Evolutionary conservation across 2,888 invertebrate species (phyloP), one percentile per base, ranked within the genome.

Genomic region (Teleogryllus oceanicus): DNA sequence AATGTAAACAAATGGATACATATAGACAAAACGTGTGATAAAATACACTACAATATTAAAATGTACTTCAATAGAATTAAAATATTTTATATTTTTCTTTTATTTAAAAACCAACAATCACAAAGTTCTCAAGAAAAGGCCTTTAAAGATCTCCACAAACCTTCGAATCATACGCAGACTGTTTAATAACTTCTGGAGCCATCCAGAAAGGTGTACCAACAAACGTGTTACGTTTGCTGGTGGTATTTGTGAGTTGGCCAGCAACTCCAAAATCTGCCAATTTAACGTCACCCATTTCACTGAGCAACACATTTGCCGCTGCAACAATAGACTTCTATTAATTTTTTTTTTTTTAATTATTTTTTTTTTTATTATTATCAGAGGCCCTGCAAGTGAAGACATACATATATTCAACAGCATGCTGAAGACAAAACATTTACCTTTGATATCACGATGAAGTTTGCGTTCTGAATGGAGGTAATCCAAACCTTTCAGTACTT

Each of bases 221-320:
- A 88, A 98, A 98, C 78, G 97, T 98, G 88, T 96, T 96, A 82
- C 97, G 90, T 88, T 97, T 97, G 88, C 94, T 96, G 77, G 95
- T 95, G 51, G 96, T 96, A 86, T 96, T 96, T 76, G 96, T 96
- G 84, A 96, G 88, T 87, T 96, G 96, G 78, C 96, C 96, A 80
- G 95, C 96, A 79, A 96, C 96, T 87, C 98, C 98, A 86, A 98
- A 98, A 89, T 98, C 98, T 21, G 99, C 99, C 84, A 99, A 89
- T 88, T 99, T 99, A 11, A 99, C 99, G 87, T 99, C 99, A 18
- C 99, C 99, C 93, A 96, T 95, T 88, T 99, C 99, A 86, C 98
- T 98, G 83, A 99, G 91, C 84, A 99, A 90, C 82, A 99, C 98
- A 88, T 99, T 99, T 80, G 99, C 99, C 83, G 99, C 99, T 90